A percentile compares a stretch with the other conserved stretches of the same genome.
These are phyloP conservation scores for Meteorus colon DNA, from an alignment of 2,888 invertebrate species.

Conservation along the genomic window DNA sequence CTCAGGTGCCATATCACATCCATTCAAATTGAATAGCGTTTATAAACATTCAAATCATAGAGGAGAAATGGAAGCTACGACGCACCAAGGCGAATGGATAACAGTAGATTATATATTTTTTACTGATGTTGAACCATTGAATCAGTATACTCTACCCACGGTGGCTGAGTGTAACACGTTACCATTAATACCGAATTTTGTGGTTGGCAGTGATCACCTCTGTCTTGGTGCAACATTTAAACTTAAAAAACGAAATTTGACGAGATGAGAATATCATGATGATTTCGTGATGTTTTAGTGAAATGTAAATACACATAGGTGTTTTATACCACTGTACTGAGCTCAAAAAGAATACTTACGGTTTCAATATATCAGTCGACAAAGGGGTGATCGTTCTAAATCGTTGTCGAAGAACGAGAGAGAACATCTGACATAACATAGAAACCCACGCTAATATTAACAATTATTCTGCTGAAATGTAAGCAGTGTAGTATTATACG, in stretches of 20 bases:
- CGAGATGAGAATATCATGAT: conserved; percentile 17
- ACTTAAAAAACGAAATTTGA: conserved; percentile 69
- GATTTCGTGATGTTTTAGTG: not conserved
- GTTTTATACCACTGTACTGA: not conserved
- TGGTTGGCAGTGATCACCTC: conserved; percentile 89
- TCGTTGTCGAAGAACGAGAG: no score
- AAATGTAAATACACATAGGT: conserved; percentile 10
- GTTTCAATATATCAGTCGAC: no score
- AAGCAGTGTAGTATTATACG: no score
- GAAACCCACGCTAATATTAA: no score
- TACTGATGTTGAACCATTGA: conserved; percentile 75
- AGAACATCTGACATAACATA: no score
- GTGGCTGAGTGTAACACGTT: conserved; percentile 76
- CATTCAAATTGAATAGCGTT: conserved; percentile 80
- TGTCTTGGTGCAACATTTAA: conserved; percentile 84
- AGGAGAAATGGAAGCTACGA: conserved; percentile 80
- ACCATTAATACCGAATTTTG: conserved; percentile 83
- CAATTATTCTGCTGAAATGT: no score
- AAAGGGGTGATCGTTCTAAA: no score
- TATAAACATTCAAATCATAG: conserved; percentile 77
- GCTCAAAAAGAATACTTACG: not conserved
- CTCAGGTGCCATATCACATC: conserved; percentile 79
- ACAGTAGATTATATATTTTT: conserved; percentile 96
- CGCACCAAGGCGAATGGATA: conserved; percentile 84
- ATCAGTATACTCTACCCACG: conserved; percentile 80